Evolutionary conservation across 2,113 vertebrate species (phyloP), one percentile per base, ranked within the genome.

Genomic region (Pluvianellus socialis): DNA sequence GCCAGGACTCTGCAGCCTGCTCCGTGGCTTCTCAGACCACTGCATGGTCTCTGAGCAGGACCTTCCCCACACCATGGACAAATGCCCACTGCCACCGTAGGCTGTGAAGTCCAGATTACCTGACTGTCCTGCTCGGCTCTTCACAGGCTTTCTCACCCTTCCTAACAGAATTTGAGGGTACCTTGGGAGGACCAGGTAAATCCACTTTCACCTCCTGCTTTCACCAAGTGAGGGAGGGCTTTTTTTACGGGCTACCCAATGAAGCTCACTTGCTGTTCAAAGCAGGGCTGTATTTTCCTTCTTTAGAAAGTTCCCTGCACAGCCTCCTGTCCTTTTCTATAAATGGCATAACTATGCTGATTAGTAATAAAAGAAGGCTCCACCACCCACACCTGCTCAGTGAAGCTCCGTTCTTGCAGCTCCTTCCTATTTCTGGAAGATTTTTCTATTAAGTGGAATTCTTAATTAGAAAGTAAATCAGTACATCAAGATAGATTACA

Each of bases 301-400:
- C 89, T 89, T 91, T 30, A 87, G 65, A 89, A 91, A 91, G 65
- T 70, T 96, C 82, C 47, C 67, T 77, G 76, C 76, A 72, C 33
- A 92, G 86, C 77, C 91, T 87, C 76, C 32, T 91, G 94, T 96
- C 95, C 86, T 95, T 91, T 94, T 95, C 96, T 96, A 96, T 96
- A 97, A 96, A 96, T 94, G 96, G 91, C 84, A 96, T 65, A 92
- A 92, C 80, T 89, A 35, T 94, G 80, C 89, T 96, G 95, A 96
- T 96, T 97, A 97, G 93, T 92, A 97, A 96, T 97, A 96, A 96
- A 97, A 94, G 87, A 96, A 96, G 77, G 66, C 90, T 97, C 70
- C 1, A 6, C 94, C 94, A 97, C 96, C 96, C 96, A 97, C 94
- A 97, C 93, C 96, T 96, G 91, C 93, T 95, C 68, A 62, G 79